Evolutionary conservation across 2,113 vertebrate genomes (phyloP), one percentile per base, ranked within the genome.

Genomic region (Dasyurus viverrinus): DNA sequence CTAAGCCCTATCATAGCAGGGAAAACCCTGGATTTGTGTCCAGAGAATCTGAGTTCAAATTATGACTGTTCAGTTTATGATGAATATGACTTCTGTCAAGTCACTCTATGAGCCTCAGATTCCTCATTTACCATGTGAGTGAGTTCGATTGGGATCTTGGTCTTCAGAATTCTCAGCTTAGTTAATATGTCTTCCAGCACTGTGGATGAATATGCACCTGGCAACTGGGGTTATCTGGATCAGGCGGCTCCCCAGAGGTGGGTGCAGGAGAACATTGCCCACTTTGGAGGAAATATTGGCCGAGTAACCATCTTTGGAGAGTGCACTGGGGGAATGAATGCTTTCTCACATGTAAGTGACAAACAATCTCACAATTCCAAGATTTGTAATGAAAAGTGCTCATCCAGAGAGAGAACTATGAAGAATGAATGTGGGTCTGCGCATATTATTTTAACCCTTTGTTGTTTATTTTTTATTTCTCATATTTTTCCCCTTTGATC

Each of bases 211-310:
- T 96, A 99, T 0, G 98, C 98, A 23, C 89, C 50, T 22, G 99
- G 99, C 0, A 99, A 99, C 97, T 99, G 98, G 98, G 99, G 99
- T 14, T 98, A 98, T 93, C 23, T 99, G 97, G 99, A 99, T 95
- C 99, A 99, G 97, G 98, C 99, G 42, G 98, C 98, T 0, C 98
- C 99, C 0, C 92, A 97, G 9, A 98, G 89, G 84, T 99, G 99
- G 99, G 98, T 99, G 30, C 98, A 99, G 95, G 97, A 98, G 92
- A 99, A 99, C 46, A 99, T 99, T 0, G 97, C 98, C 92, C 93
- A 93, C 60, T 99, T 99, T 50, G 99, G 99, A 91, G 99, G 99
- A 0, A 97, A 99, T 95, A 98, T 99, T 14, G 95, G 98, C 89
- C 94, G 48, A 0, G 99, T 99, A 94, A 99, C 99, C 24, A 97